These are phyloP conservation scores for Scomber scombrus DNA, from an alignment of 2,113 vertebrate species.

Conservation along the genomic window DNA sequence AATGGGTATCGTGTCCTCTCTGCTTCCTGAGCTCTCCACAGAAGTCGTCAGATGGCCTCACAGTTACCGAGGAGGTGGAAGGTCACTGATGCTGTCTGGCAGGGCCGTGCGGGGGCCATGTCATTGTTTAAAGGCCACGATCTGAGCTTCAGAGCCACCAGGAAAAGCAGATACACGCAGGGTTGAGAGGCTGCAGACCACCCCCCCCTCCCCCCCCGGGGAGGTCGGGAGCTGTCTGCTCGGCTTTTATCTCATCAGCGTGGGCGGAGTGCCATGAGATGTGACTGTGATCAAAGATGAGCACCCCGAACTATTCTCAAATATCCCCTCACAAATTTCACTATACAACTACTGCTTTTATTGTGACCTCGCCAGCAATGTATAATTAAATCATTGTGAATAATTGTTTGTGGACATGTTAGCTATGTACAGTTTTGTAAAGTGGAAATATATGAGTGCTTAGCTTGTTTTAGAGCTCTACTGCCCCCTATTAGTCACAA, in stretches of 20 bases:
- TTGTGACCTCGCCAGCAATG: not conserved
- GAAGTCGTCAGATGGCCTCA: slow-evolving; percentile 53
- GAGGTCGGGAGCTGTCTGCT: not conserved
- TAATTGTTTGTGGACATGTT: not conserved
- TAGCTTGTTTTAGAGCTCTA: too few species aligned
- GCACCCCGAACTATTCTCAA: not conserved
- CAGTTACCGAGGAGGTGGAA: slow-evolving; percentile 43
- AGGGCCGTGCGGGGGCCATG: slow-evolving; percentile 25
- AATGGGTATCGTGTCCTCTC: not conserved
- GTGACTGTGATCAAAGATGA: slow-evolving; percentile 40
- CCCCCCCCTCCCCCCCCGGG: not conserved
- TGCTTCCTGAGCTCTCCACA: slow-evolving; percentile 34
- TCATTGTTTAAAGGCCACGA: slow-evolving; percentile 51
- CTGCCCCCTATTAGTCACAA: too few species aligned
- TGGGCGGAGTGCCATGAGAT: slow-evolving; percentile 30
- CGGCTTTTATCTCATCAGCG: slow-evolving; percentile 38
- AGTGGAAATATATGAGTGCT: too few species aligned
- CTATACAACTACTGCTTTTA: slow-evolving; percentile 4
- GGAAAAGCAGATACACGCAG: slow-evolving; percentile 7
- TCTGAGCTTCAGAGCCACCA: slow-evolving; percentile 47
- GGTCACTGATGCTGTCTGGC: slow-evolving; percentile 61
- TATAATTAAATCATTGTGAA: too few species aligned
- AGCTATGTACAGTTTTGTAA: too few species aligned
- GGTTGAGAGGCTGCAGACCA: slow-evolving; percentile 20
- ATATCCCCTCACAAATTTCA: not conserved